These are phyloP conservation scores for Aphidius ervi DNA, from an alignment of 1,140 invertebrate species.

Conservation along the genomic window DNA sequence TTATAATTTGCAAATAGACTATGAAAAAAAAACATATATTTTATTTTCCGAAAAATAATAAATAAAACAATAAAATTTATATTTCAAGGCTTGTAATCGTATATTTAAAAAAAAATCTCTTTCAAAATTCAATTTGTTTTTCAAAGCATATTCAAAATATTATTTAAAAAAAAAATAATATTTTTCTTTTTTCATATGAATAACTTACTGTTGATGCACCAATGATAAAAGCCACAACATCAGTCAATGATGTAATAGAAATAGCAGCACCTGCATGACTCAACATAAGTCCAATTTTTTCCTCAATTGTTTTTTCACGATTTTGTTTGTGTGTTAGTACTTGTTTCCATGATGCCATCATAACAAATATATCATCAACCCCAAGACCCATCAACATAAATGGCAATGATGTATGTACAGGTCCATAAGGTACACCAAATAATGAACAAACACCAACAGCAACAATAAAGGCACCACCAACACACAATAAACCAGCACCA, in stretches of 20 bases:
- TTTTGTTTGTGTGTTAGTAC: constrained; percentile 49
- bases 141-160: too few relatives aligned
- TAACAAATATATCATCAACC: constrained; percentile 78
- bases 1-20: too few relatives aligned
- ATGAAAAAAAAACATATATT: too few relatives aligned
- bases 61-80: too few relatives aligned
- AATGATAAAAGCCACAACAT: constrained; percentile 73
- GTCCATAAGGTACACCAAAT: constrained; percentile 71
- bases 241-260: constrained; percentile 77
- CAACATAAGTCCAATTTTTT: constrained; percentile 65
- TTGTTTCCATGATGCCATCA: constrained; percentile 70
- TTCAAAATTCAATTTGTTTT: too few relatives aligned
- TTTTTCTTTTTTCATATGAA: not conserved
- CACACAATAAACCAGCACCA: constrained; percentile 62
- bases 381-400: constrained; percentile 78
- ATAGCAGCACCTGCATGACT: constrained; percentile 79
- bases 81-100: too few relatives aligned
- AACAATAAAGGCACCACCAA: constrained; percentile 72
- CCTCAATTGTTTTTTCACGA: constrained; percentile 53
- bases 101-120: too few relatives aligned
- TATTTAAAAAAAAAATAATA: too few relatives aligned
- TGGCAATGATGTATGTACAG: constrained; percentile 76
- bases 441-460: constrained; percentile 70
- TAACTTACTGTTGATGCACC: constrained; percentile 62
- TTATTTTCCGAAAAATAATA: too few relatives aligned